Evolutionary conservation across 1,140 invertebrate species (phyloP), one percentile per base, ranked within the genome.

Genomic region (Hyles euphorbiae): DNA sequence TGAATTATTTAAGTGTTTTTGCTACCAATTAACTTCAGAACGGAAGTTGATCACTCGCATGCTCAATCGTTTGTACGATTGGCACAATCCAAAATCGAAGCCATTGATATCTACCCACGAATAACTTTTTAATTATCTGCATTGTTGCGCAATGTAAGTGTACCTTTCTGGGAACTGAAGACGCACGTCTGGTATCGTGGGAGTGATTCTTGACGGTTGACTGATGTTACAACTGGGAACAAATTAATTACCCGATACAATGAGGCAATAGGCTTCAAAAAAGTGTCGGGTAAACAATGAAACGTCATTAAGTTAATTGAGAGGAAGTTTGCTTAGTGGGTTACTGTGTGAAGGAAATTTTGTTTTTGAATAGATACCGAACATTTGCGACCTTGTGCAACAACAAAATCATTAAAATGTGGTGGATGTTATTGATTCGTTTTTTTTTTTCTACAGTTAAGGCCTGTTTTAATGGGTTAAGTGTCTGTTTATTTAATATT

Each of bases 181-280:
- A 54, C 53, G 44, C 60, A 64, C 63, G 61, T 72, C 67, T 70
- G 64, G 68, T 76, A 69, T 64, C 78, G 76, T 83, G 81, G 78
- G 81, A 83, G 74, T 68, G 60, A 59, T 62, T 65, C 60, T 69
- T 76, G 71, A 83, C 72, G 77, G 54, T 81, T 83, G 80, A 85
- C 79, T 85, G 77, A 81, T 79, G 74, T 85, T 85, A 81, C 78
- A 72, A 83, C 78, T 71, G 74, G 70, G 75, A 74, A 75, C 68
- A 76, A 76, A 81, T 76, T 75, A 74, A 77, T 77, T 70, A 34
- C 45, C 60, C 61, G 67, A 70, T 68, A 70, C 32, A 52, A 52
- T 5, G 50, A 52, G 64, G 71, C 63, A 74, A 74, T 65, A 58
- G 7, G 7, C 56, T 52, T 64, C 52, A 57, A 61, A 63, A 72